phyloP scores from a whole-genome alignment of 2,113 vertebrate genomes.

The Limanda limanda region DNA sequence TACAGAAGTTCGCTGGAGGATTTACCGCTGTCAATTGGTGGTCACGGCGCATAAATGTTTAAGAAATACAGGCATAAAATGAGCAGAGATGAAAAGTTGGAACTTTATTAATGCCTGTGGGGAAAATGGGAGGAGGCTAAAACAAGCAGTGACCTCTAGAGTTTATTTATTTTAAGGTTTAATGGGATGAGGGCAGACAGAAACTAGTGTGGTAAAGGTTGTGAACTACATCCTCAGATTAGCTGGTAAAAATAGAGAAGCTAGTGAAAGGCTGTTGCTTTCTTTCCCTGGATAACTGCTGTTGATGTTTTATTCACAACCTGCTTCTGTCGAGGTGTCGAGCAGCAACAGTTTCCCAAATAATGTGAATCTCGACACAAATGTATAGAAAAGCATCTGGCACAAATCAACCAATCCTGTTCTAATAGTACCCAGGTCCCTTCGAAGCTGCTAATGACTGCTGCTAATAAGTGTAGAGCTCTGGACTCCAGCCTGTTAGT shows the following conservation, averaged over 20 bases:
- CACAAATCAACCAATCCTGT: neutral
- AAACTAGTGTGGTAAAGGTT: slow-evolving; percentile 15
- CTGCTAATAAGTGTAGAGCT: slow-evolving; percentile 1
- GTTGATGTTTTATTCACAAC: slow-evolving; percentile 18
- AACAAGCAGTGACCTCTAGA: slow-evolving; percentile 36
- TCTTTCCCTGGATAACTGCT: slow-evolving; percentile 12
- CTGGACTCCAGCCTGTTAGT: slow-evolving; percentile 18
- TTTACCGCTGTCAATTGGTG: slow-evolving; percentile 33
- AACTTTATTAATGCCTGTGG: slow-evolving; percentile 9
- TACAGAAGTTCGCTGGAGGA: slow-evolving; percentile 7
- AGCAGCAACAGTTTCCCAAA: no score
- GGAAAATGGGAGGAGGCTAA: neutral
- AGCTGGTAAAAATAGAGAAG: slow-evolving; percentile 48
- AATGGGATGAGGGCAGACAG: slow-evolving; percentile 9
- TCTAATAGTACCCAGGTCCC: neutral
- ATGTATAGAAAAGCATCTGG: no score
- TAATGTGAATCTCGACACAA: no score
- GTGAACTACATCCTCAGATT: slow-evolving; percentile 37
- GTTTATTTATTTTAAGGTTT: slow-evolving; percentile 33
- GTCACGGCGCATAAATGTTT: slow-evolving; percentile 9
- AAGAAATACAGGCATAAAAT: neutral
- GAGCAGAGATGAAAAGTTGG: slow-evolving; percentile 10
- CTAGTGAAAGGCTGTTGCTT: slow-evolving; percentile 19
- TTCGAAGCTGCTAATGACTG: slow-evolving; percentile 11
- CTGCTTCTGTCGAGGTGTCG: neutral